Evolutionary conservation across 2,113 vertebrate species (phyloP).

Genomic region (Herpetotheres cachinnans): DNA sequence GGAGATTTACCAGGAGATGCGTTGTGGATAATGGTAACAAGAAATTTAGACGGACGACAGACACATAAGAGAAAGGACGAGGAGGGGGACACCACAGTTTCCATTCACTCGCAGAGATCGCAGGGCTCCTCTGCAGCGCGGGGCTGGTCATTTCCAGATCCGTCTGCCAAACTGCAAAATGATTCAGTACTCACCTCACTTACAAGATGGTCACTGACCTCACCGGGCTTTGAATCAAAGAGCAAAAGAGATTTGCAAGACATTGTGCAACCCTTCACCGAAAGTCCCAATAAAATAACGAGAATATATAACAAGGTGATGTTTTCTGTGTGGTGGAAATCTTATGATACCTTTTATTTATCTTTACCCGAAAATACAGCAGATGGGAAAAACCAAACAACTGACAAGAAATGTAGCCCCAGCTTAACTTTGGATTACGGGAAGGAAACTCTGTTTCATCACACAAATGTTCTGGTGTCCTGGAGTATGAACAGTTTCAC

Average conservation of each 20-base stretch:
- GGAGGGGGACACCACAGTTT: rapidly evolving
- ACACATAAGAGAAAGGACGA: rapidly evolving
- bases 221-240: neutral
- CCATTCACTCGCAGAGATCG: rapidly evolving
- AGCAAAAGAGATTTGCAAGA: neutral
- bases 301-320: neutral
- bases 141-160: neutral
- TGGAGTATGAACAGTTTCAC: neutral
- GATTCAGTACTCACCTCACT: neutral
- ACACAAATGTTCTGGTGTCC: neutral
- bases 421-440: neutral
- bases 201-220: neutral
- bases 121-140: rapidly evolving
- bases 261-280: neutral
- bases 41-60: too few relatives aligned
- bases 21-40: too few relatives aligned
- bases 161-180: neutral
- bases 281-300: neutral
- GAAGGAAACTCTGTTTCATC: neutral
- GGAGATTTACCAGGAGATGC: neutral
- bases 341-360: conserved; percentile 10
- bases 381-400: neutral
- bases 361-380: neutral
- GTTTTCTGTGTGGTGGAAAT: neutral
- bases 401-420: neutral